These are phyloP conservation scores for Papilio machaon DNA, from an alignment of 1,140 invertebrate genomes.

Conservation along the genomic window DNA sequence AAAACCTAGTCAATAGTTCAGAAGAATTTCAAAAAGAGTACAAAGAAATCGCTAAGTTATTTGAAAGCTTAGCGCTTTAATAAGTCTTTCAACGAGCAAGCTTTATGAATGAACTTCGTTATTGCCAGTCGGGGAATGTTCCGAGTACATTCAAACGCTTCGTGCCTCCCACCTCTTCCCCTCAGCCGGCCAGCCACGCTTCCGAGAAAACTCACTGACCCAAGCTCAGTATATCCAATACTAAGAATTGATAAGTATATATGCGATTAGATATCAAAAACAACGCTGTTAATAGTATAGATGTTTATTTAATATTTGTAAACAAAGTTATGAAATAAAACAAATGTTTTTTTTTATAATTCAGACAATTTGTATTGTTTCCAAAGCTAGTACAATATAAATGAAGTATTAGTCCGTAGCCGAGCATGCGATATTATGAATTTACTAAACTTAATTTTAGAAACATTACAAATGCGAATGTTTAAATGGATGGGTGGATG, in stretches of 20 bases:
- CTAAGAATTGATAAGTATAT: constrained; percentile 32
- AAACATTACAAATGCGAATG: no score
- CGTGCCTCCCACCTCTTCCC: constrained; percentile 5
- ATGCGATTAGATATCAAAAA: constrained; percentile 24
- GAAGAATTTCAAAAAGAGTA: no score
- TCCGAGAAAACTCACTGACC: constrained; percentile 56
- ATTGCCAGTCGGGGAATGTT: constrained; percentile 17
- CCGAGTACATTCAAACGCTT: constrained; percentile 24
- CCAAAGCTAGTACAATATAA: no score
- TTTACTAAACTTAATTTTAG: no score
- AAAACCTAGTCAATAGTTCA: no score
- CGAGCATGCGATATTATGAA: no score
- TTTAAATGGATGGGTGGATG: no score
- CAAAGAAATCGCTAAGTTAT: not conserved
- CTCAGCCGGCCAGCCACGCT: constrained; percentile 47
- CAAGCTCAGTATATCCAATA: constrained; percentile 41
- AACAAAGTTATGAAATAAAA: not conserved
- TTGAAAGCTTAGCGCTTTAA: constrained; percentile 4
- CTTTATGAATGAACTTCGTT: constrained; percentile 34
- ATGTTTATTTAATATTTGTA: not conserved
- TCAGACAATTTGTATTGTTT: no score
- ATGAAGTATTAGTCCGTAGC: no score
- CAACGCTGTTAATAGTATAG: not conserved
- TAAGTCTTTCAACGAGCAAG: constrained; percentile 21
- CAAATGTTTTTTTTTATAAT: no score